A percentile compares a stretch with the other conserved stretches of the same genome.
phyloP scores from a whole-genome alignment of 2,888 invertebrate genomes.

The Xanthia icteritia region DNA sequence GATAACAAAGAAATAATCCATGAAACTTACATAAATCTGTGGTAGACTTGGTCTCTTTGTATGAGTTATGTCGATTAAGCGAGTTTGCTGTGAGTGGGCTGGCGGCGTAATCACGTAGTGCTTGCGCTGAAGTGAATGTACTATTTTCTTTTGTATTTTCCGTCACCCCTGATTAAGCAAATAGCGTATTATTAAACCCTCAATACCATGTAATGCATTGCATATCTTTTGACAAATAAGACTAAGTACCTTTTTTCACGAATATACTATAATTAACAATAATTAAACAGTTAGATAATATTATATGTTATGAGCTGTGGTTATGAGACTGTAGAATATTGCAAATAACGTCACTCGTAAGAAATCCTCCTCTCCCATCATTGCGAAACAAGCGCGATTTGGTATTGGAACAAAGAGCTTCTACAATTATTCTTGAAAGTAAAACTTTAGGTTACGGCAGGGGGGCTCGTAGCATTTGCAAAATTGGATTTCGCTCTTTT shows the following conservation, averaged over 20 bases:
- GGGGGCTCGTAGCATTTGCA: neutral
- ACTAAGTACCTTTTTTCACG: neutral
- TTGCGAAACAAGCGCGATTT: neutral
- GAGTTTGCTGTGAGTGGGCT: conserved; percentile 76
- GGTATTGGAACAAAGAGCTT: neutral
- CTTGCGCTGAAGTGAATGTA: conserved; percentile 73
- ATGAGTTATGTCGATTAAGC: conserved; percentile 88
- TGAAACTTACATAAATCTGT: conserved; percentile 82
- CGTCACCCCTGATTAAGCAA: conserved; percentile 79
- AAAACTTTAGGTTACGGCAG: neutral
- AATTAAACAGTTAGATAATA: neutral
- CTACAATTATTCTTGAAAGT: neutral
- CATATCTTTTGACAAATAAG: neutral
- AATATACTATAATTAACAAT: neutral
- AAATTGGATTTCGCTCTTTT: neutral
- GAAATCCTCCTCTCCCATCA: neutral
- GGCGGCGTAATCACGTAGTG: conserved; percentile 80
- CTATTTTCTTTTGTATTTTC: conserved; percentile 82
- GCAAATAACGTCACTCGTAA: neutral
- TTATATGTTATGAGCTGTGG: too few relatives aligned
- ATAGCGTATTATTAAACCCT: conserved; percentile 47
- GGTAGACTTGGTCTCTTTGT: conserved; percentile 86
- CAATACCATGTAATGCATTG: neutral
- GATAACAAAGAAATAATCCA: conserved; percentile 19
- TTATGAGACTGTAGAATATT: conserved; percentile 2